Conservation (phyloP, 2,888 invertebrate genomes). For the Sturmia bella region DNA sequence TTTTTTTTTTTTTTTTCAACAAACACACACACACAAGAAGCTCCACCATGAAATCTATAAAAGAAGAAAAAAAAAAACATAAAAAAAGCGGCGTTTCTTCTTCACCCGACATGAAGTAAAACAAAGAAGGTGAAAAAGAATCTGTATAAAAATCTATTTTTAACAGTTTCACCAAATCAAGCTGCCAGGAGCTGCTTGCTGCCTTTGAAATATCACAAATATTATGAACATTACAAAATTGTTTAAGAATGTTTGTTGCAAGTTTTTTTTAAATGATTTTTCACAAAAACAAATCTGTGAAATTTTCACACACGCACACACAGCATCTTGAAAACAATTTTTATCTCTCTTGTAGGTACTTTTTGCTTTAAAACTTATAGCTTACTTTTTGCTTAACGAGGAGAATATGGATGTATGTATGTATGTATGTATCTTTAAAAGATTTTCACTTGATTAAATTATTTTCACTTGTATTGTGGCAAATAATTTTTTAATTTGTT, state of each 20-base stretch:
- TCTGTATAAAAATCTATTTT: slow-evolving; percentile 62
- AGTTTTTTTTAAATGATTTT: slow-evolving; percentile 14
- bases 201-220: slow-evolving; percentile 6
- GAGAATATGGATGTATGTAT: too few species aligned
- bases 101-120: slow-evolving; percentile 29
- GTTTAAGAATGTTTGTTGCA: background rate
- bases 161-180: slow-evolving; percentile 65
- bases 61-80: slow-evolving; percentile 19
- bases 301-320: slow-evolving; percentile 26
- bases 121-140: slow-evolving; percentile 25
- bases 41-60: slow-evolving; percentile 23
- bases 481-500: slow-evolving; percentile 2
- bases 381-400: slow-evolving; percentile 40
- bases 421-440: slow-evolving; percentile 13
- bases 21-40: slow-evolving; percentile 30
- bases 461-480: slow-evolving; percentile 28
- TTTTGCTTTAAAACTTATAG: slow-evolving; percentile 4
- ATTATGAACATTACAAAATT: background rate
- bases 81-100: slow-evolving; percentile 48
- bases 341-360: slow-evolving; percentile 35
- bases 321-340: slow-evolving; percentile 48
- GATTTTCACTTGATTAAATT: slow-evolving; percentile 30
- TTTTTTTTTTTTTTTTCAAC: too few species aligned
- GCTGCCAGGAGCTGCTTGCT: slow-evolving; percentile 32
- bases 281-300: slow-evolving; percentile 1